phyloP scores from a whole-genome alignment of 35 echinoderm and acorn worm species.

The Lytechinus variegatus region DNA sequence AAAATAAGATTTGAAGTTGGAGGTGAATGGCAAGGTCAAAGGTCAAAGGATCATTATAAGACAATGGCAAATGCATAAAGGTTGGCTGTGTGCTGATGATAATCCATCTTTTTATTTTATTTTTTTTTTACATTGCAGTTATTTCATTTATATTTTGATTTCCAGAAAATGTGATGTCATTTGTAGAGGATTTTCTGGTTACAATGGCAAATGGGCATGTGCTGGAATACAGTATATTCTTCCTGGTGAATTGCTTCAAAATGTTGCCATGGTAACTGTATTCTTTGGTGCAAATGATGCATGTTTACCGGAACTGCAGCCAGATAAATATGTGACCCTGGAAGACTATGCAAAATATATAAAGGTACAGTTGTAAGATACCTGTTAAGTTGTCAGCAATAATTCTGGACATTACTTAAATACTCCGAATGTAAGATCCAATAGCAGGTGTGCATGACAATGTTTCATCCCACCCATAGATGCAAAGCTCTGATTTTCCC shows the following conservation, averaged over 20 bases:
- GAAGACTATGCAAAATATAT: conserved; percentile 19
- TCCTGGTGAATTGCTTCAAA: not conserved
- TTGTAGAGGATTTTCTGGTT: conserved; percentile 52
- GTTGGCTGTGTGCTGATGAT: too few relatives aligned
- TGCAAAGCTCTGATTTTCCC: too few relatives aligned
- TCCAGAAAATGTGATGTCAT: conserved; percentile 57
- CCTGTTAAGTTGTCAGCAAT: not conserved
- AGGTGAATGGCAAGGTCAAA: too few relatives aligned
- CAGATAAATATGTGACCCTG: conserved; percentile 52
- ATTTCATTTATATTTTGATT: not conserved
- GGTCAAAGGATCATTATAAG: too few relatives aligned
- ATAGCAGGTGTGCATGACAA: not conserved
- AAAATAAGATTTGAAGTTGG: too few relatives aligned
- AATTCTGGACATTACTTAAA: not conserved
- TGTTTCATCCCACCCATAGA: too few relatives aligned
- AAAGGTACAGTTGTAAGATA: conserved; percentile 29
- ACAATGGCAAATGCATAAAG: too few relatives aligned
- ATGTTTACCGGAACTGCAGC: not conserved
- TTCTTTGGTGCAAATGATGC: conserved; percentile 64
- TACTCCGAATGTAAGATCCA: not conserved
- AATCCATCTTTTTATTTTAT: not conserved
- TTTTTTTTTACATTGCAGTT: not conserved
- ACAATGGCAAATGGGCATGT: conserved; percentile 38
- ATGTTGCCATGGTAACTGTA: conserved; percentile 52
- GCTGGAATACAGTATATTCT: conserved; percentile 9